Percentiles rank a stretch among this genome's conserved stretches.
Evolutionary conservation across 2,113 vertebrate genomes (phyloP).

Genomic region (Sphyrna mokarran): DNA sequence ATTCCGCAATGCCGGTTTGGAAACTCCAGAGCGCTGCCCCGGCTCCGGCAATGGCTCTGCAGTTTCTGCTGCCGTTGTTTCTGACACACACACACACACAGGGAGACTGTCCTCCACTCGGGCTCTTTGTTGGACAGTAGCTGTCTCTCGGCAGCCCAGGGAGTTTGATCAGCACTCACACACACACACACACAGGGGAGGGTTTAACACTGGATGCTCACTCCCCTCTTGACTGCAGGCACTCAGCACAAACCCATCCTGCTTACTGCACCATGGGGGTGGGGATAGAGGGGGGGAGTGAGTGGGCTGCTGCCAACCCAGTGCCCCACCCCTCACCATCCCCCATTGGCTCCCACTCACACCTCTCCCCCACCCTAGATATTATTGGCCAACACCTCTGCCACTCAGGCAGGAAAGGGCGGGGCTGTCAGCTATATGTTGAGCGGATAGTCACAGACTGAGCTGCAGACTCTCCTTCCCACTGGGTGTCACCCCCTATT

Average conservation of each 20-base stretch:
- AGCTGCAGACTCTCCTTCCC: too few species aligned
- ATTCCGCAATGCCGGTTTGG: neutral
- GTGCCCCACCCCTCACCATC: neutral
- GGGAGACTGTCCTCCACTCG: conserved; percentile 44
- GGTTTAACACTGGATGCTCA: neutral
- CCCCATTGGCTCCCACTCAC: neutral
- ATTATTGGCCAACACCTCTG: neutral
- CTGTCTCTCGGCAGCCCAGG: conserved; percentile 33
- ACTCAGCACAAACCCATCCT: neutral
- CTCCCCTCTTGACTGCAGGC: neutral
- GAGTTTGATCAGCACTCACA: neutral
- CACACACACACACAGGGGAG: neutral
- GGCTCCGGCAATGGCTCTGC: neutral
- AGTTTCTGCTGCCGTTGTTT: too few species aligned
- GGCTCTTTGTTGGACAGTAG: neutral
- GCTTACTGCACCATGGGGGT: neutral
- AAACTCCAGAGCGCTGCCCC: neutral
- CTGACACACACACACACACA: conserved; percentile 10
- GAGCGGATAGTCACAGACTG: neutral
- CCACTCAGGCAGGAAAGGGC: neutral
- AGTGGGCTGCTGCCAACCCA: neutral
- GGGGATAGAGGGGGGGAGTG: neutral
- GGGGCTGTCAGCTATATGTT: neutral
- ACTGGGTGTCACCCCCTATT: neutral
- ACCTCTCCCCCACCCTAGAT: neutral